Percentiles rank a stretch among this genome's conserved stretches.
Conservation (phyloP, 1,140 invertebrate species). For the Kradibia gibbosae region DNA sequence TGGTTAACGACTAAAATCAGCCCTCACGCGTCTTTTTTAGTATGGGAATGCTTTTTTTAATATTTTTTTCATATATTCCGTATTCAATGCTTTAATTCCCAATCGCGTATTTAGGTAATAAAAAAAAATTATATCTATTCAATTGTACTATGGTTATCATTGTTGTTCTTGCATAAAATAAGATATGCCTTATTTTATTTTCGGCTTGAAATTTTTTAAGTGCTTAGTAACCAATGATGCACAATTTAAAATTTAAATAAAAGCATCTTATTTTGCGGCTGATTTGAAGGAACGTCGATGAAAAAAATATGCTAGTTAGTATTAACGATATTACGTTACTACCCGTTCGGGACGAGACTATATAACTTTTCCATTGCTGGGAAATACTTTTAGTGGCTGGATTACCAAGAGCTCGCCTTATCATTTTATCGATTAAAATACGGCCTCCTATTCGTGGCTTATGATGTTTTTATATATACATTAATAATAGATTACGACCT, state of each 20-base stretch:
- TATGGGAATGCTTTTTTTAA: not conserved
- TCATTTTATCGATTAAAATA: slow-evolving; percentile 15
- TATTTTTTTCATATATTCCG: not conserved
- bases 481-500: not conserved
- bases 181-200: too few species aligned
- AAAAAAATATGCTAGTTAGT: not conserved
- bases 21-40: not conserved
- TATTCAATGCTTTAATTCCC: slow-evolving; percentile 16
- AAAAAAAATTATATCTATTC: too few species aligned
- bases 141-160: too few species aligned
- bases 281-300: too few species aligned
- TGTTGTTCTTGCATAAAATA: too few species aligned
- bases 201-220: too few species aligned
- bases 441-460: not conserved
- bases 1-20: not conserved
- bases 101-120: not conserved
- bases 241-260: too few species aligned
- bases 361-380: not conserved
- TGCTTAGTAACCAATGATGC: too few species aligned
- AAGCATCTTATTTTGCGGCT: too few species aligned
- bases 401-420: not conserved
- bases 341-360: too few species aligned
- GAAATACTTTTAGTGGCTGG: not conserved
- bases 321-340: not conserved
- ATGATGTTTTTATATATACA: slow-evolving; percentile 13